A percentile compares a stretch with the other conserved stretches of the same genome.
phyloP scores from a whole-genome alignment of 1,140 invertebrate genomes.

The Zaprionus taronus region DNA sequence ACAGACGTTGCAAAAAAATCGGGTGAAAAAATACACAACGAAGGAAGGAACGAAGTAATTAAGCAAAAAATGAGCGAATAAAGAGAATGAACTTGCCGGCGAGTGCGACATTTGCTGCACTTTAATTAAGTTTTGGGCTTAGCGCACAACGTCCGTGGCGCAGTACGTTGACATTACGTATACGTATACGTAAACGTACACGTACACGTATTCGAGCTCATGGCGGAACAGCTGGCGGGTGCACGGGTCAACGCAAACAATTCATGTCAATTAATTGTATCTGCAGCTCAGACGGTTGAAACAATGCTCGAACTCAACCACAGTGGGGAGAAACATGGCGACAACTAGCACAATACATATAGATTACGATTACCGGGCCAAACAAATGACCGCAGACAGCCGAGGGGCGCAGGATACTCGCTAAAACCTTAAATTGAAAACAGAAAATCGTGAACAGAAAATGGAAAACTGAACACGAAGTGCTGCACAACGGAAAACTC shows the following conservation, averaged over 20 bases:
- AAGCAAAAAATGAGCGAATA: constrained; percentile 12
- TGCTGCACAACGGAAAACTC: constrained; percentile 4
- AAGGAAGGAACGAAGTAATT: constrained; percentile 17
- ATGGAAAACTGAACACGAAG: neutral
- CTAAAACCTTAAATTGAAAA: constrained; percentile 30
- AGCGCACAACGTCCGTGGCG: constrained; percentile 17
- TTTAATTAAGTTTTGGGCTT: constrained; percentile 50
- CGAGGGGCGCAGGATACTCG: neutral
- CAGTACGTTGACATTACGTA: constrained; percentile 33
- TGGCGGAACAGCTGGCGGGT: neutral
- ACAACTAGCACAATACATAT: constrained; percentile 33
- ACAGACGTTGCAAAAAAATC: constrained; percentile 35
- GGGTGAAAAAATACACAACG: neutral
- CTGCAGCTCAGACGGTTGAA: constrained; percentile 21
- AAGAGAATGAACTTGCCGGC: constrained; percentile 29
- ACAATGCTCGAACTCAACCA: constrained; percentile 32
- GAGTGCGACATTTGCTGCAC: constrained; percentile 32
- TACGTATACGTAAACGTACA: constrained; percentile 11
- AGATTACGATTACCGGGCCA: constrained; percentile 44
- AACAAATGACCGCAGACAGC: constrained; percentile 35
- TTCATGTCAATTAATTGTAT: constrained; percentile 54
- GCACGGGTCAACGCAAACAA: constrained; percentile 33
- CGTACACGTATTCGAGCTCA: neutral
- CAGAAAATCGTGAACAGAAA: constrained; percentile 3
- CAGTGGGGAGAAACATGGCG: constrained; percentile 29